Evolutionary conservation across 2,888 invertebrate genomes (phyloP).

Genomic region (Eustalomyia histrio): DNA sequence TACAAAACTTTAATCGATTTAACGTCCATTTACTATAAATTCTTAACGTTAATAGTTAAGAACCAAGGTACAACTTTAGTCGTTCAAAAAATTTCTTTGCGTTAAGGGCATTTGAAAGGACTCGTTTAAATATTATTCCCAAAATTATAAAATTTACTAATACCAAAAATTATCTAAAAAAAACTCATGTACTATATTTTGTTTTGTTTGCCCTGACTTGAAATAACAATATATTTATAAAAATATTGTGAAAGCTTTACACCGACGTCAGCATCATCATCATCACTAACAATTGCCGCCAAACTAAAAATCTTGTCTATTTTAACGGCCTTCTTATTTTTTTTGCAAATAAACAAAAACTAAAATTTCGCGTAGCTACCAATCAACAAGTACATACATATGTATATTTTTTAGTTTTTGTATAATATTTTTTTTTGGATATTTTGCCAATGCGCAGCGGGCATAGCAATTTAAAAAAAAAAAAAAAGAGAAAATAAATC

Average conservation of each 20-base stretch:
- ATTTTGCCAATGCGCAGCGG: constrained; percentile 40
- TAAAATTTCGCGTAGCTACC: constrained; percentile 6
- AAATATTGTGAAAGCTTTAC: constrained; percentile 41
- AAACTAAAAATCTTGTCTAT: constrained; percentile 8
- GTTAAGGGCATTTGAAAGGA: too few species aligned
- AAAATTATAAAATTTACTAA: too few species aligned
- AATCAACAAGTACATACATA: too few species aligned
- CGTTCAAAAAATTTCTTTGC: too few species aligned
- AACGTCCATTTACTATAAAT: too few species aligned
- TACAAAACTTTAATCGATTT: too few species aligned
- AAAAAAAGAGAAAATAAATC: constrained; percentile 6
- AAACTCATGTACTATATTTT: too few species aligned
- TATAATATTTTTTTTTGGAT: constrained; percentile 11
- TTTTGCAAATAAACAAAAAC: constrained; percentile 38
- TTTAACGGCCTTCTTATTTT: constrained; percentile 14
- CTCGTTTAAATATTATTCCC: too few species aligned
- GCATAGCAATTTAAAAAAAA: not conserved
- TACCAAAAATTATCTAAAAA: too few species aligned
- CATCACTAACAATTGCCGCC: constrained; percentile 8
- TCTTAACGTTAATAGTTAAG: too few species aligned
- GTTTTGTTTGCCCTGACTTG: too few species aligned
- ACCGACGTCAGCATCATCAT: not conserved
- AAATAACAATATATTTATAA: constrained; percentile 24
- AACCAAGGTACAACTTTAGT: too few species aligned
- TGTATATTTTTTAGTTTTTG: constrained; percentile 8